A percentile compares a stretch with the other conserved stretches of the same genome.
phyloP scores from a whole-genome alignment of 2,797 vertebrate species.

The Sebastes minor region DNA sequence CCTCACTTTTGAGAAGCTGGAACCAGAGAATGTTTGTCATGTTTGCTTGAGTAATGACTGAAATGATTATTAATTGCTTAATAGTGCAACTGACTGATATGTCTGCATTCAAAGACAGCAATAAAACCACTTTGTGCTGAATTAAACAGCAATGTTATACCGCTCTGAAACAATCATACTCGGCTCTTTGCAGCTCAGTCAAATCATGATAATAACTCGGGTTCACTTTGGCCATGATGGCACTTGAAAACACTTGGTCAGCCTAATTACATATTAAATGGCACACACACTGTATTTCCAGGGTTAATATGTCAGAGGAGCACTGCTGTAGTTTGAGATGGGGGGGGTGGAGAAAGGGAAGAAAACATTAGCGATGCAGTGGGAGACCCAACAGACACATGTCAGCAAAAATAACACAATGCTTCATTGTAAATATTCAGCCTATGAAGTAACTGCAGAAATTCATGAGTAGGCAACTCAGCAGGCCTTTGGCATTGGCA shows the following conservation, averaged over 20 bases:
- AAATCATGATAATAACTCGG: not conserved
- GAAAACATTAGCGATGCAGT: slow-evolving; percentile 34
- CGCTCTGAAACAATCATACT: not conserved
- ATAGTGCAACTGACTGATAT: not conserved
- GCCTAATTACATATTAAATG: not conserved
- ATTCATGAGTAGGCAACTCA: slow-evolving; percentile 53
- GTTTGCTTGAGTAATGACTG: not conserved
- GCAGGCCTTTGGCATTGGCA: slow-evolving; percentile 4
- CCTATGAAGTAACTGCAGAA: slow-evolving; percentile 53
- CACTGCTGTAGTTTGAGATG: not conserved
- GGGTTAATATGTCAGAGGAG: not conserved
- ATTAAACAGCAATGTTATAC: not conserved
- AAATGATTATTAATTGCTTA: not conserved
- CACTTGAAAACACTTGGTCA: slow-evolving; percentile 8
- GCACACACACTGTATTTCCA: not conserved
- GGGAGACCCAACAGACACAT: slow-evolving; percentile 53
- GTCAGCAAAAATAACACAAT: slow-evolving; percentile 66
- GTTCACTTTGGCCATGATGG: not conserved
- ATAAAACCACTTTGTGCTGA: not conserved
- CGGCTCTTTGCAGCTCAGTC: not conserved
- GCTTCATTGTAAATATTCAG: slow-evolving; percentile 63
- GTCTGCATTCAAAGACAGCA: not conserved
- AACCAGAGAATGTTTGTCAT: not conserved
- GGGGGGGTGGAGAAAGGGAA: not conserved
- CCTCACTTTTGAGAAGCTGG: not conserved